Evolutionary conservation across 2,797 vertebrate species (phyloP).

Genomic region (Prionace glauca): DNA sequence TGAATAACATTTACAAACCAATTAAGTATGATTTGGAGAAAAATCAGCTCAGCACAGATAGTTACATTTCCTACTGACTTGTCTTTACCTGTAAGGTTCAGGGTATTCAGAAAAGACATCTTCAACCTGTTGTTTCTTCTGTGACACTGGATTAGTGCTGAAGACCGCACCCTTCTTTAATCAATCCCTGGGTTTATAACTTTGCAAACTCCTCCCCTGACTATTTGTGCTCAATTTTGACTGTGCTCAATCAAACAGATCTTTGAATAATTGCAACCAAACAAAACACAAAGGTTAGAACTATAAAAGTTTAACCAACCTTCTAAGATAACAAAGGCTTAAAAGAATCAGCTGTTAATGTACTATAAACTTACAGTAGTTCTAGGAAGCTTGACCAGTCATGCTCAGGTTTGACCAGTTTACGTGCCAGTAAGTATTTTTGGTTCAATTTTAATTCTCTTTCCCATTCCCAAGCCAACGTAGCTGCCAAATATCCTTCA

Average conservation of each 20-base stretch:
- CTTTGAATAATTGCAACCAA: not conserved
- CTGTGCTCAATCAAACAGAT: not conserved
- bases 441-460: not conserved
- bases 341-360: not conserved
- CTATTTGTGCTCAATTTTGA: not conserved
- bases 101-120: not conserved
- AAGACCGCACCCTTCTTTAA: not conserved
- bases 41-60: not conserved
- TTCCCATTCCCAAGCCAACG: not conserved
- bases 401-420: not conserved
- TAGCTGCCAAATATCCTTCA: not conserved
- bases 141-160: not conserved
- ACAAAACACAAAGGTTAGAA: not conserved
- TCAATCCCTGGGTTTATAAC: not conserved
- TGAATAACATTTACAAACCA: not conserved
- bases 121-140: not conserved
- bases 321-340: not conserved
- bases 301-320: not conserved
- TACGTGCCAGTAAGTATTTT: not conserved
- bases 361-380: not conserved
- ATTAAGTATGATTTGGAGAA: not conserved
- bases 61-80: not conserved
- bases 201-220: not conserved
- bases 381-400: not conserved
- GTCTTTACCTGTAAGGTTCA: not conserved